These are phyloP conservation scores for Cephus cinctus DNA, from an alignment of 1,140 invertebrate species.

Conservation along the genomic window DNA sequence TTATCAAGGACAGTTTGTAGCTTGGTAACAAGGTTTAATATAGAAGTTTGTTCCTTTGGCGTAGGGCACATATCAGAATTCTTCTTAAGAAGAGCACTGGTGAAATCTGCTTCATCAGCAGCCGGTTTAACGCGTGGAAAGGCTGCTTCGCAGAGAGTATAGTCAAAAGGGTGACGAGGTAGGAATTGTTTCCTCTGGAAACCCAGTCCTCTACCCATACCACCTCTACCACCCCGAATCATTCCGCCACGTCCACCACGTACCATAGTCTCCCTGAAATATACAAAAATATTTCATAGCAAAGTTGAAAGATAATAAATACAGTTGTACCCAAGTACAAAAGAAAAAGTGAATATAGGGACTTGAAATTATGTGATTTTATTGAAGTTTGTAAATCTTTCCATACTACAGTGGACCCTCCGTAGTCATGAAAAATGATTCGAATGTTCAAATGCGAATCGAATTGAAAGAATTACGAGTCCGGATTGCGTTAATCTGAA, in stretches of 20 bases:
- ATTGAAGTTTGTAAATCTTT: too few relatives aligned
- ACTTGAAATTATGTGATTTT: too few relatives aligned
- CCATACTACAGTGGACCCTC: too few relatives aligned
- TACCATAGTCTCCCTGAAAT: constrained; percentile 50
- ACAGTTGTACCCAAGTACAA: too few relatives aligned
- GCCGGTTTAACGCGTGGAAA: constrained; percentile 84
- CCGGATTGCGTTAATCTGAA: too few relatives aligned
- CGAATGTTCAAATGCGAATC: too few relatives aligned
- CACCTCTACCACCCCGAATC: constrained; percentile 62
- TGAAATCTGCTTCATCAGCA: constrained; percentile 80
- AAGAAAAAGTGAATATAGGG: too few relatives aligned
- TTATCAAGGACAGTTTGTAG: constrained; percentile 91
- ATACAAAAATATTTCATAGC: background rate
- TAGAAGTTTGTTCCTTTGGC: constrained; percentile 83
- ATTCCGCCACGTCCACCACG: constrained; percentile 60
- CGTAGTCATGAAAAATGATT: too few relatives aligned
- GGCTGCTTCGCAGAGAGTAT: constrained; percentile 81
- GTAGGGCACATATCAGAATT: constrained; percentile 89
- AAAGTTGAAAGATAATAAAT: too few relatives aligned
- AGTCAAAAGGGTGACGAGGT: constrained; percentile 87
- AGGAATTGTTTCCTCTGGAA: constrained; percentile 70
- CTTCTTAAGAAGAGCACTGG: constrained; percentile 85
- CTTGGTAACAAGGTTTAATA: constrained; percentile 91
- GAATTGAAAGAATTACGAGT: too few relatives aligned
- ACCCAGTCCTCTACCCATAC: constrained; percentile 69